phyloP scores from a whole-genome alignment of 2,113 vertebrate genomes.

The Macheiramphus alcinus region DNA sequence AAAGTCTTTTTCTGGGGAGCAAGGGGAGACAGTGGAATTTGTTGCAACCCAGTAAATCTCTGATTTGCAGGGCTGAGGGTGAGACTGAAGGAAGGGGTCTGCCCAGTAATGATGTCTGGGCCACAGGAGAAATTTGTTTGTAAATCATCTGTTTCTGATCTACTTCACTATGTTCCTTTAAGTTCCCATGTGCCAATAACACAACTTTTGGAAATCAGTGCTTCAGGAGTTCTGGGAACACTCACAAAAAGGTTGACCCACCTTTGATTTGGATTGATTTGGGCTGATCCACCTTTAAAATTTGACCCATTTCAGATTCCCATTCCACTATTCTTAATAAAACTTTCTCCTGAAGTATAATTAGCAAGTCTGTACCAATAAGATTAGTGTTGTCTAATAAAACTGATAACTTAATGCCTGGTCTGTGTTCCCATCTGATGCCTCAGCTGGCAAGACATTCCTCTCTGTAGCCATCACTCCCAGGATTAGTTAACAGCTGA shows the following conservation, averaged over 20 bases:
- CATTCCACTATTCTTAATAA: not conserved
- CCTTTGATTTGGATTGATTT: not conserved
- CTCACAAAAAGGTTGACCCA: not conserved
- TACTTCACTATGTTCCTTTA: not conserved
- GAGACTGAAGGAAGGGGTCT: not conserved
- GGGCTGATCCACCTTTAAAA: not conserved
- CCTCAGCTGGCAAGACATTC: constrained; percentile 35
- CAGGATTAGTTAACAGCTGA: constrained; percentile 29
- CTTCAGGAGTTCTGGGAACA: not conserved
- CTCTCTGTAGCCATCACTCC: not conserved
- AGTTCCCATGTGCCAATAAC: not conserved
- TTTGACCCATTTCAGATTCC: not conserved
- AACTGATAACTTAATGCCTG: constrained; percentile 43
- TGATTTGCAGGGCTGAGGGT: not conserved
- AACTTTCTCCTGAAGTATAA: constrained; percentile 29
- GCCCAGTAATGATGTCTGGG: not conserved
- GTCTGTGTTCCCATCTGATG: constrained; percentile 8
- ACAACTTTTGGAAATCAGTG: not conserved
- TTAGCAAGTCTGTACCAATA: constrained; percentile 11
- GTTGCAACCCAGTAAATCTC: not conserved
- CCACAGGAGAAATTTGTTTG: not conserved
- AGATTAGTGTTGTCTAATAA: constrained; percentile 43
- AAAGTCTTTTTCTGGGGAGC: not conserved
- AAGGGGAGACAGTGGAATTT: not conserved
- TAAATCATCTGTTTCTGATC: not conserved